Evolutionary conservation across 2,888 invertebrate species (phyloP), one percentile per base, ranked within the genome.

Genomic region (Aquatica leii): DNA sequence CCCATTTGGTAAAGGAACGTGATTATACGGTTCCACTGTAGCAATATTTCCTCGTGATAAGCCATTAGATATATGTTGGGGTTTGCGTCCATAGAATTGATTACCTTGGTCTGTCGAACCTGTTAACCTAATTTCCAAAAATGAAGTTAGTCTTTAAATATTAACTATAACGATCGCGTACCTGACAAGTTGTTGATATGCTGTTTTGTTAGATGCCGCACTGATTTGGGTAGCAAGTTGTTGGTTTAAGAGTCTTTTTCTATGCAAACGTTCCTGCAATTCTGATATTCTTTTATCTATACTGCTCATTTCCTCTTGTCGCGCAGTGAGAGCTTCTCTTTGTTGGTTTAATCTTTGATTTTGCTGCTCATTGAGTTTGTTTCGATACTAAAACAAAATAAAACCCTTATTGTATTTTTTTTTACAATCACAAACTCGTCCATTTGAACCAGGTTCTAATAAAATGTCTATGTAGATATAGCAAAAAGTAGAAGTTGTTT

Each of bases 291-390:
- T 86, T 74, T 94, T 90, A 84, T 98, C 97, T 78, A 97, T 95
- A 74, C 92, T 90, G 59, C 92, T 87, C 86, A 97, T 90, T 83
- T 98, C 97, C 71, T 95, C 94, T 78, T 96, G 95, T 51, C 94
- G 86, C 73, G 94, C 93, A 58, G 92, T 91, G 74, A 97, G 84
- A 43, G 94, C 92, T 75, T 96, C 93, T 66, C 94, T 86, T 82
- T 97, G 97, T 73, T 93, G 91, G 69, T 92, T 91, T 73, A 98
- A 86, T 74, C 95, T 88, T 71, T 91, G 93, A 84, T 92, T 96
- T 84, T 95, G 97, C 81, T 97, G 95, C 82, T 97, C 93, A 82
- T 96, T 95, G 82, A 97, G 85, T 82, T 97, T 97, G 85, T 97
- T 97, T 67, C 97, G 94, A 80, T 96, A 95, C 97, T 97, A 85